Base-by-base conservation (phyloP, 2,797 vertebrate genomes). In the Cichlasoma orientale region DNA sequence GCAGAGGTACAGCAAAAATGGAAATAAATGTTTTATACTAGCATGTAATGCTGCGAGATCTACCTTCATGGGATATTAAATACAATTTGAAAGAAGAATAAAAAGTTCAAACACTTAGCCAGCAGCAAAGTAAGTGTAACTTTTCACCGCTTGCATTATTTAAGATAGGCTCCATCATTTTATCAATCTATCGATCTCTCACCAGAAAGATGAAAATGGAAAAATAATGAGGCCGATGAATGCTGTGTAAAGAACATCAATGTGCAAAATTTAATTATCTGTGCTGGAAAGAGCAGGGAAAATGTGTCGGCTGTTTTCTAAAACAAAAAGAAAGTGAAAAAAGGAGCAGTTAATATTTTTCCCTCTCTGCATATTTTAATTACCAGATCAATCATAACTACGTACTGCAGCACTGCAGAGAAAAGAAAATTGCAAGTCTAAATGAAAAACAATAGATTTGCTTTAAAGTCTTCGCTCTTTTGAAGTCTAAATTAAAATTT, bases 361-460 rank as follows among this genome's bases (percentile, higher is more conserved):
- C 92, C 93, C 92, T 94, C 94, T 95, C 93, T 95, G 95, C 95
- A 95, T 96, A 96, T 96, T 96, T 96, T 96, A 96, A 96, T 96
- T 96, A 96, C 90, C 94, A 96, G 96, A 96, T 96, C 95, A 96
- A 96, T 96, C 96, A 96, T 95, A 94, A 94, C 93, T 92, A 90
- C 89, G 79, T 94, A 92, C 88, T 82, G 92, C 88, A 79, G 91
- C 68, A 82, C 88, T 90, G 88, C 89, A 82, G 93, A 94, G 92
- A 88, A 86, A 89, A 90, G 94, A 95, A 95, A 95, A 96, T 95
- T 95, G 95, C 95, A 82, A 94, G 94, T 95, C 92, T 94, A 95
- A 96, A 96, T 96, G 95, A 96, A 96, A 96, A 96, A 96, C 95
- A 96, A 96, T 96, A 95, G 96, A 95, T 96, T 96, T 95, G 94